phyloP scores from a whole-genome alignment of 2,797 vertebrate species.

The Premnoplex brunnescens region DNA sequence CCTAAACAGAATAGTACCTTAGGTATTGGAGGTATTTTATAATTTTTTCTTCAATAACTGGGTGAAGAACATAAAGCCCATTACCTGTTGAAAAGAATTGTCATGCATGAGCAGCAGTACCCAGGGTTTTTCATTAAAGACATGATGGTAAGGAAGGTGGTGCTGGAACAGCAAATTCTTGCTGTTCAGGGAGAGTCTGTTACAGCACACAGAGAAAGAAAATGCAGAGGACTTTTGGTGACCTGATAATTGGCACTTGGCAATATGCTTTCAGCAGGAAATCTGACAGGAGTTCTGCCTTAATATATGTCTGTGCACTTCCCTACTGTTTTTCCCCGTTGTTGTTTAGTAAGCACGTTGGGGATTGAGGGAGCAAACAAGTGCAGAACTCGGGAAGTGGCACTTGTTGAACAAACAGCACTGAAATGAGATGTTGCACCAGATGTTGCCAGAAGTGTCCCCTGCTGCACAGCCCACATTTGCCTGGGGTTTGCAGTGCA shows the following conservation, averaged over 20 bases:
- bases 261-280: neutral
- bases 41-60: neutral
- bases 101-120: fast-evolving
- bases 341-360: neutral
- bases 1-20: neutral
- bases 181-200: neutral
- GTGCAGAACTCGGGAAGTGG: neutral
- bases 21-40: neutral
- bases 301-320: fast-evolving
- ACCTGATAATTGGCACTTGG: neutral
- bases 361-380: neutral
- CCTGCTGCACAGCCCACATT: neutral
- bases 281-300: neutral
- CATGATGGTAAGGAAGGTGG: neutral
- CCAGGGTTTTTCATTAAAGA: neutral
- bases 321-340: no score
- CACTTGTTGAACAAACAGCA: neutral
- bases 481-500: neutral
- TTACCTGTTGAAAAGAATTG: neutral
- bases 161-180: neutral
- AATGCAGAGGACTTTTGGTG: neutral
- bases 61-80: neutral
- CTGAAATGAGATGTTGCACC: neutral
- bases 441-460: neutral
- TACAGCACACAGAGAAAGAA: neutral